A percentile compares a stretch with the other conserved stretches of the same genome.
These are phyloP conservation scores for Malurus alboscapulatus DNA, from an alignment of 2,113 vertebrate genomes.

Conservation along the genomic window DNA sequence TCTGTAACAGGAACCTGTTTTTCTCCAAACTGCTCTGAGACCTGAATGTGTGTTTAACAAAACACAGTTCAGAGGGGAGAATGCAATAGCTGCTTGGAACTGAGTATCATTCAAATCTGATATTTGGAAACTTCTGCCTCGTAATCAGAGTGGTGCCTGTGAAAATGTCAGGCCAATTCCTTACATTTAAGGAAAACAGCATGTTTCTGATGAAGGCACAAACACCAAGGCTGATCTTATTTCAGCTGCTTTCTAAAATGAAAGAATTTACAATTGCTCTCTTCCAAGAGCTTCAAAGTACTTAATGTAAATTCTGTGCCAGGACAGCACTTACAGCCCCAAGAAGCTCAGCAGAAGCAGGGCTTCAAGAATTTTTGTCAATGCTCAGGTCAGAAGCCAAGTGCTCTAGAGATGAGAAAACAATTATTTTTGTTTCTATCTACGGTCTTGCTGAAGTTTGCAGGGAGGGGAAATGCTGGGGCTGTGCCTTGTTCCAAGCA, in stretches of 20 bases:
- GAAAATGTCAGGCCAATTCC: background rate
- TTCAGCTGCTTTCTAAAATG: background rate
- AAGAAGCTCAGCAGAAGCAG: background rate
- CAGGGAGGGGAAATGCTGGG: background rate
- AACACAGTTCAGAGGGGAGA: background rate
- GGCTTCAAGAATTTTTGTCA: background rate
- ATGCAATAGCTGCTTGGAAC: background rate
- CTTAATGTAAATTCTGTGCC: background rate
- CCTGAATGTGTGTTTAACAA: background rate
- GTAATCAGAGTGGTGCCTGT: background rate
- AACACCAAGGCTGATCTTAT: background rate
- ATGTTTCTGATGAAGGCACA: background rate
- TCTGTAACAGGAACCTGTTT: background rate
- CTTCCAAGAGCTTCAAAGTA: background rate
- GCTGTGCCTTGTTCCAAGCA: background rate
- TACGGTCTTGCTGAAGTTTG: rapidly evolving
- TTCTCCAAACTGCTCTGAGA: background rate
- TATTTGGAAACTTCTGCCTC: background rate
- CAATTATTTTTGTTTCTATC: background rate
- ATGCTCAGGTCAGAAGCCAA: background rate
- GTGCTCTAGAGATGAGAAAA: background rate
- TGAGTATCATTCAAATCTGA: background rate
- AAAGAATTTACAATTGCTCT: background rate
- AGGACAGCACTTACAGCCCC: background rate
- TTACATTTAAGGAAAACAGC: background rate